These are phyloP conservation scores for Penaeus japonicus DNA, from an alignment of 1,140 invertebrate genomes.

Conservation along the genomic window DNA sequence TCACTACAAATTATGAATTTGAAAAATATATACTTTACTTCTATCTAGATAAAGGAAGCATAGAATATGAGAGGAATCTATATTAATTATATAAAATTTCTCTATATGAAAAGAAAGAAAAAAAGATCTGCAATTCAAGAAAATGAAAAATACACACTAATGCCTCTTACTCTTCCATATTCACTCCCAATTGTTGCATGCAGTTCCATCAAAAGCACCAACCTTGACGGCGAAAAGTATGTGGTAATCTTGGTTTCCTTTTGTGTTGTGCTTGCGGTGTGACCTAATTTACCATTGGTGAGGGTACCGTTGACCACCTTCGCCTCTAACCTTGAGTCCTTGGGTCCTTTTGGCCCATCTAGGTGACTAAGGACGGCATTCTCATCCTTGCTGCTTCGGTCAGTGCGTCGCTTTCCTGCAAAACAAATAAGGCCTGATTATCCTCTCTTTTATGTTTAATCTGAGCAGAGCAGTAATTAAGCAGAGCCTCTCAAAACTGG, in stretches of 20 bases:
- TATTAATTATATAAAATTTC: too few relatives aligned
- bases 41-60: too few relatives aligned
- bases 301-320: conserved; percentile 20
- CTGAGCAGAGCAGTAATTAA: too few relatives aligned
- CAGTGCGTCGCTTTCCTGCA: conserved; percentile 35
- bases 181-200: neutral
- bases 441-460: too few relatives aligned
- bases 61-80: too few relatives aligned
- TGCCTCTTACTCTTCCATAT: neutral
- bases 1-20: too few relatives aligned
- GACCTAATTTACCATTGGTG: neutral
- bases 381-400: conserved; percentile 46
- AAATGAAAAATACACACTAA: neutral
- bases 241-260: conserved; percentile 33
- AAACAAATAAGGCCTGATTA: neutral
- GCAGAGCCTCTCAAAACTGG: too few relatives aligned
- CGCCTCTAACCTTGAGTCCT: conserved; percentile 28
- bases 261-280: neutral
- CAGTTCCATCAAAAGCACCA: neutral
- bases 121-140: too few relatives aligned
- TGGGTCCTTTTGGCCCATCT: conserved; percentile 41
- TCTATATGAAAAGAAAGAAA: too few relatives aligned
- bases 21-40: too few relatives aligned
- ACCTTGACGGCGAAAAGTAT: conserved; percentile 48
- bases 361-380: conserved; percentile 29